Evolutionary conservation across 2,113 vertebrate species (phyloP), one percentile per base, ranked within the genome.

Genomic region (Oxyura jamaicensis): DNA sequence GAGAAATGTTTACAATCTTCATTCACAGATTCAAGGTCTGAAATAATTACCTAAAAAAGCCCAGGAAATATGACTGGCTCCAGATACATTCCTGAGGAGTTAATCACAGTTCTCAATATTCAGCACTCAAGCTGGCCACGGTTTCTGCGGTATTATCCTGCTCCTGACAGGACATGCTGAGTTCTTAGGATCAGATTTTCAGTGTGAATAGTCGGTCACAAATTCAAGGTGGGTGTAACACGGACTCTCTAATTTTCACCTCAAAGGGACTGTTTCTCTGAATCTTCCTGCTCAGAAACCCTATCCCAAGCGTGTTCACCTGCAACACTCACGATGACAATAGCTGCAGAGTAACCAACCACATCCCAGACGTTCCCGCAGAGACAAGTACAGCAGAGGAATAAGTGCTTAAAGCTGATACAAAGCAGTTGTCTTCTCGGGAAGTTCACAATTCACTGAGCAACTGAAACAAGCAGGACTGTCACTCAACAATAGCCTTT

Each of bases 241-340:
- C 4, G 53, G 89, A 91, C 63, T 84, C 93, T 87, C 74, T 94
- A 53, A 95, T 96, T 95, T 94, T 96, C 91, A 92, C 82, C 95
- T 96, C 96, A 83, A 91, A 95, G 94, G 2, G 5, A 63, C 50
- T 62, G 62, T 91, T 92, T 92, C 92, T 94, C 84, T 76, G 79
- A 93, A 88, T 69, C 75, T 88, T 90, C 75, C 90, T 93, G 75
- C 90, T 44, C 68, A 84, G 91, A 96, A 95, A 93, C 39, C 87
- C 93, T 29, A 50, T 80, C 75, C 84, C 59, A 36, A 89, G 73
- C 0, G 2, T 77, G 41, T 59, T 94, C 86, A 86, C 65, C 88
- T 42, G 0, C 48, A 92, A 74, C 73, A 82, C 74, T 73, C 83
- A 81, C 83, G 25, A 3, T 13, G 60, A 88, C 86, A 83, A 44